Percentiles rank a stretch among this genome's conserved stretches.
phyloP scores from a whole-genome alignment of 1,140 invertebrate species.

The Heliothis virescens region DNA sequence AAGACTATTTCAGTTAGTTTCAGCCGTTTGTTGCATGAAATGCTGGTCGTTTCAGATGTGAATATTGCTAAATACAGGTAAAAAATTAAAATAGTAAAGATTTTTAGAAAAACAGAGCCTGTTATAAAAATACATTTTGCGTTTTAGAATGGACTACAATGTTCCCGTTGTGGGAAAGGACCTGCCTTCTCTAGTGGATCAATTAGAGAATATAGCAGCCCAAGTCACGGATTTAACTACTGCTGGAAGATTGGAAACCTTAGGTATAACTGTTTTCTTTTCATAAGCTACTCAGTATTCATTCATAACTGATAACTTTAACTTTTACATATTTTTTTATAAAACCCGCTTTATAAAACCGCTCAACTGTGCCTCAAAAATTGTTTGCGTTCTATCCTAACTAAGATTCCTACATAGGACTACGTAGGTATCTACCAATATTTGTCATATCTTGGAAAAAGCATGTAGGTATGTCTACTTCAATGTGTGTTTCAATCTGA shows the following conservation, averaged over 20 bases:
- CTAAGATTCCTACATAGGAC: neutral
- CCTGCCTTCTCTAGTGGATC: conserved; percentile 90
- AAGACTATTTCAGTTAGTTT: conserved; percentile 76
- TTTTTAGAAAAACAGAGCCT: neutral
- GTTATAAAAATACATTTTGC: neutral
- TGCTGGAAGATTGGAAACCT: conserved; percentile 89
- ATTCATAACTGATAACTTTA: neutral
- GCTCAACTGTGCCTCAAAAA: neutral
- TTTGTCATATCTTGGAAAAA: no score
- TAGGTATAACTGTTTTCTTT: conserved; percentile 69
- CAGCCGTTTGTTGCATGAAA: conserved; percentile 87
- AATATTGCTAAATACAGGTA: conserved; percentile 90
- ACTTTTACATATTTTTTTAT: no score
- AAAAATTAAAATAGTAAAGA: neutral
- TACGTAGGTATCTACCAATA: no score
- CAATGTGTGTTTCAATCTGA: no score
- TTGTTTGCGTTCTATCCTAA: neutral
- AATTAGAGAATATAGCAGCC: conserved; percentile 90
- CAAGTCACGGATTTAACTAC: conserved; percentile 90
- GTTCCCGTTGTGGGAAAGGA: conserved; percentile 91
- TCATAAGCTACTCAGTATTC: neutral
- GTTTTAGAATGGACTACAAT: conserved; percentile 84
- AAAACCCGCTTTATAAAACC: no score
- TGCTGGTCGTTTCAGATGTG: conserved; percentile 88
- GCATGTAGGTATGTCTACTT: no score